Evolutionary conservation across 2,888 invertebrate genomes (phyloP).

Genomic region (Hedychridium roseum): DNA sequence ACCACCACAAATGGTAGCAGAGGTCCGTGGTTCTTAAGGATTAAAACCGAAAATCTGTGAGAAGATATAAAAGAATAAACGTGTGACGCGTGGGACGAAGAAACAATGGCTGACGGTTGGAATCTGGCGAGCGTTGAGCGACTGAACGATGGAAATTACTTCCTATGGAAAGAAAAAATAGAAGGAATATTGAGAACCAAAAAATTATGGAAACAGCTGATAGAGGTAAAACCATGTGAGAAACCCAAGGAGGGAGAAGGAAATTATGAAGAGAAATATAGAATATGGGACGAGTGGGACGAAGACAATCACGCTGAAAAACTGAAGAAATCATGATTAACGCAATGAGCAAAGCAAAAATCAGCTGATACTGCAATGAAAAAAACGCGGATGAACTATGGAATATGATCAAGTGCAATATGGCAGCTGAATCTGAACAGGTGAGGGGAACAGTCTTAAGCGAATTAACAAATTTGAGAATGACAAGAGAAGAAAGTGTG

Average conservation of each 20-base stretch:
- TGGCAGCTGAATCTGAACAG: constrained; percentile 15
- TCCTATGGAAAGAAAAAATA: constrained; percentile 9
- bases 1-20: not conserved
- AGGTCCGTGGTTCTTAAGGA: not conserved
- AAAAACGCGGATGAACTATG: constrained; percentile 13
- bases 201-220: constrained; percentile 14
- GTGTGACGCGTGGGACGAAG: not conserved
- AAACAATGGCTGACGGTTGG: constrained; percentile 14
- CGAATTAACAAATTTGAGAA: constrained; percentile 10
- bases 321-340: constrained; percentile 13
- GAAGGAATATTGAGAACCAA: constrained; percentile 9
- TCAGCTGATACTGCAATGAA: constrained; percentile 5
- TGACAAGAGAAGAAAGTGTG: not conserved
- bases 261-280: constrained; percentile 1
- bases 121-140: constrained; percentile 4
- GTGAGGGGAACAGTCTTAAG: constrained; percentile 4
- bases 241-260: constrained; percentile 1
- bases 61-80: not conserved
- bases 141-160: constrained; percentile 13
- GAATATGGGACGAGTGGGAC: constrained; percentile 12
- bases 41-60: not conserved
- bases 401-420: constrained; percentile 9
- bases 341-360: constrained; percentile 7
- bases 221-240: not conserved
- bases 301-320: constrained; percentile 10